Conservation (phyloP, 1,140 invertebrate species). For the Zaprionus ghesquierei region DNA sequence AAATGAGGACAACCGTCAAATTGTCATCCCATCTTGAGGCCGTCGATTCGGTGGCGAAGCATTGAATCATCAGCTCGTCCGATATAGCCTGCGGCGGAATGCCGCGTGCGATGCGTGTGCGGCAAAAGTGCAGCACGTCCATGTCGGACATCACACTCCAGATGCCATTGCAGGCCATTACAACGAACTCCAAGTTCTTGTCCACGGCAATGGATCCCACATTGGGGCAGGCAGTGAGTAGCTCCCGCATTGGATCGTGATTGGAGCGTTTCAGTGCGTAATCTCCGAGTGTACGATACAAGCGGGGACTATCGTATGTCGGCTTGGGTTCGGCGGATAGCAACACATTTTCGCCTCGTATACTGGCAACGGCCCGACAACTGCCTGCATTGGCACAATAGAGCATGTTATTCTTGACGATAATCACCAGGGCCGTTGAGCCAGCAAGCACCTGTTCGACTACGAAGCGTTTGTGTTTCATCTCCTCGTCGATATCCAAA, state of each 20-base stretch:
- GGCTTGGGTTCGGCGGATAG: neutral
- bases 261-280: neutral
- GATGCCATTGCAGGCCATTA: conserved; percentile 3
- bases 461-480: neutral
- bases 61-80: neutral
- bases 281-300: neutral
- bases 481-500: neutral
- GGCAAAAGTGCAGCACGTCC: neutral
- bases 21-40: neutral
- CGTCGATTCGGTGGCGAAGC: neutral
- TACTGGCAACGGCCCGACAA: conserved; percentile 3
- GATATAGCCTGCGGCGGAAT: neutral
- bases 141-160: neutral
- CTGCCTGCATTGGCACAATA: conserved; percentile 9
- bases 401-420: neutral
- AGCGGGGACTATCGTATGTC: neutral
- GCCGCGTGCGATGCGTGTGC: neutral
- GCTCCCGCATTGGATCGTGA: neutral
- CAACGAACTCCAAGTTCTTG: neutral
- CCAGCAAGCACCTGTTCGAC: neutral
- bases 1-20: neutral
- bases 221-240: neutral
- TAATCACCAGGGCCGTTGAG: neutral
- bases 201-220: neutral
- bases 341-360: neutral